Evolutionary conservation across 2,888 invertebrate species (phyloP).

Genomic region (Hymenopus coronatus): DNA sequence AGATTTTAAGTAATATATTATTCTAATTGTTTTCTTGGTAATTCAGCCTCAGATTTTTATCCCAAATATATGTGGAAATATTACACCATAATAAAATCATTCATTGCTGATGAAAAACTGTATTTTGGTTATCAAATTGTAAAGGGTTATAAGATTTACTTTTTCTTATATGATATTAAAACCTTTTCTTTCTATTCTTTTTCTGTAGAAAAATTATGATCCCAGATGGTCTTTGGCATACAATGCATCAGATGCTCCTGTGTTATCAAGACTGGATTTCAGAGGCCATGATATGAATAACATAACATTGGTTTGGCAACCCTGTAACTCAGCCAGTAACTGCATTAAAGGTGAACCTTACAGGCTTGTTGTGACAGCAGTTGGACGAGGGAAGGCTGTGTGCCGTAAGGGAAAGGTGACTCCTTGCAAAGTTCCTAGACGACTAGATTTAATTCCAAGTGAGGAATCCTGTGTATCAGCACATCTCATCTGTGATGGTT

Average conservation of each 20-base stretch:
- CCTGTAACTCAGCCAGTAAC: neutral
- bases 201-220: neutral
- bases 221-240: neutral
- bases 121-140: no score
- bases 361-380: neutral
- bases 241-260: neutral
- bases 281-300: neutral
- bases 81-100: no score
- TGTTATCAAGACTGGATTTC: neutral
- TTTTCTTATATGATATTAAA: no score
- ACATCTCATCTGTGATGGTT: slow-evolving; percentile 64
- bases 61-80: no score
- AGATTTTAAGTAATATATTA: no score
- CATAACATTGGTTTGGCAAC: neutral
- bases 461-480: slow-evolving; percentile 56
- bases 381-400: neutral
- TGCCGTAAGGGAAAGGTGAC: neutral
- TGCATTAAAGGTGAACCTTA: neutral
- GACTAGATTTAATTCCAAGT: neutral
- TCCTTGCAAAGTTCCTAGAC: neutral
- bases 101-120: no score
- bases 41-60: no score
- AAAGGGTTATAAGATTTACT: no score
- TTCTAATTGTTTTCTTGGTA: no score
- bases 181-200: neutral